phyloP scores from a whole-genome alignment of 2,113 vertebrate species.

The Mastomys natalensis region DNA sequence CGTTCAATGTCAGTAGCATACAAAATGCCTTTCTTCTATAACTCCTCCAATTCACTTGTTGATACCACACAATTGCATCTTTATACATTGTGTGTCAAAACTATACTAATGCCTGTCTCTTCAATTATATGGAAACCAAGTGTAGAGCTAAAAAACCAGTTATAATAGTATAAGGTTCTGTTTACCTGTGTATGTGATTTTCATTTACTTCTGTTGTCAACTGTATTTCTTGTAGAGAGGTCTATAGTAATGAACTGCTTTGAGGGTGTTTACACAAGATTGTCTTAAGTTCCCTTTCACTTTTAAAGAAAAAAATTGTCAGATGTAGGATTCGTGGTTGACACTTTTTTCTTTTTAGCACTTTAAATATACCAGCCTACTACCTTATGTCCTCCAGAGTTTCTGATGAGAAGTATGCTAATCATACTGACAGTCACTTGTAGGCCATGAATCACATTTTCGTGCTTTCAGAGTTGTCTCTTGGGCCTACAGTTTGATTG shows the following conservation, averaged over 20 bases:
- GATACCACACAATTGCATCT: not conserved
- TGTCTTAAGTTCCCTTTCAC: not conserved
- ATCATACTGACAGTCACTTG: not conserved
- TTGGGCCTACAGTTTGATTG: not conserved
- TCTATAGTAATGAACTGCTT: not conserved
- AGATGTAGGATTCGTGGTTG: not conserved
- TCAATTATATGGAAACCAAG: constrained; percentile 1
- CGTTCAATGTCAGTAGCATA: not conserved
- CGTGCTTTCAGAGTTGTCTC: not conserved
- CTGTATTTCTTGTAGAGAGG: not conserved
- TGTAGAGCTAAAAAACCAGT: not conserved
- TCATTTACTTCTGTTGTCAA: not conserved
- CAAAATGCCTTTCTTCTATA: not conserved
- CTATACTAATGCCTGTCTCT: not conserved
- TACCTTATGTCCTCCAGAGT: not conserved
- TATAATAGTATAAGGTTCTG: not conserved
- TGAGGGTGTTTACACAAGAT: not conserved
- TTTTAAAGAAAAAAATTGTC: not conserved
- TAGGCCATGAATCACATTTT: not conserved
- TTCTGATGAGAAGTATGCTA: not conserved
- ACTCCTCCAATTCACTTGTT: too few species aligned
- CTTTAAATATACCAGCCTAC: not conserved
- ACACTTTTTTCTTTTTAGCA: not conserved
- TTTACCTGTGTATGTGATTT: not conserved
- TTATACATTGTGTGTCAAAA: not conserved